Percentiles rank a stretch among this genome's conserved stretches.
Evolutionary conservation across 2,113 vertebrate species (phyloP).

Genomic region (Cyanistes caeruleus): DNA sequence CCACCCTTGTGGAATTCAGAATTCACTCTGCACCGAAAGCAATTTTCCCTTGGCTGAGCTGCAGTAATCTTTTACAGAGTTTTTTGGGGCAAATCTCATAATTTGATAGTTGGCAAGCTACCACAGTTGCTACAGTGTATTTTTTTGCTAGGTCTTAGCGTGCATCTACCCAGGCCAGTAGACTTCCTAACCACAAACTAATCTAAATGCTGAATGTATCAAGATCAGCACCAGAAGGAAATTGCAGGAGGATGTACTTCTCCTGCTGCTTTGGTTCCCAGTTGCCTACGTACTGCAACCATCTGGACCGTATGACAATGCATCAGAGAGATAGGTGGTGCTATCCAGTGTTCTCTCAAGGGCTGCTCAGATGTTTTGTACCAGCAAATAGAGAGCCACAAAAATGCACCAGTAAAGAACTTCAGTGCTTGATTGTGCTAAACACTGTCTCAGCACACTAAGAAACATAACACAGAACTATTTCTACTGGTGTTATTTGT

Average conservation of each 20-base stretch:
- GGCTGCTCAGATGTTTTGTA: not conserved
- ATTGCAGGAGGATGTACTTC: not conserved
- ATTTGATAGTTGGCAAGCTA: not conserved
- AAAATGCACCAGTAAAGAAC: not conserved
- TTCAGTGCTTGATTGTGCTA: not conserved
- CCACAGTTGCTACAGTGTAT: accelerated
- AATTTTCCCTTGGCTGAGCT: not conserved
- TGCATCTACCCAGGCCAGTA: not conserved
- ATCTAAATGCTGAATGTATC: not conserved
- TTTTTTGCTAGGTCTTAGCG: not conserved
- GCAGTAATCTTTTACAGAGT: not conserved
- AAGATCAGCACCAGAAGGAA: not conserved
- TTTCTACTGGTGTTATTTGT: not conserved
- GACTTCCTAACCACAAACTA: not conserved
- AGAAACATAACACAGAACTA: not conserved
- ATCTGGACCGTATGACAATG: conserved; percentile 21
- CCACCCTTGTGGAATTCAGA: not conserved
- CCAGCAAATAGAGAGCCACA: not conserved
- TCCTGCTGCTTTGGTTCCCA: conserved; percentile 6
- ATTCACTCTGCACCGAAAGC: not conserved
- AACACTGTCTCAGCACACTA: not conserved
- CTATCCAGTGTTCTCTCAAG: not conserved
- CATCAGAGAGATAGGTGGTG: not conserved
- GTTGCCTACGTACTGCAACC: conserved; percentile 14
- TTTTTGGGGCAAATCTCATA: not conserved